Conservation (phyloP, 2,888 invertebrate genomes). For the Eulithis prunata region DNA sequence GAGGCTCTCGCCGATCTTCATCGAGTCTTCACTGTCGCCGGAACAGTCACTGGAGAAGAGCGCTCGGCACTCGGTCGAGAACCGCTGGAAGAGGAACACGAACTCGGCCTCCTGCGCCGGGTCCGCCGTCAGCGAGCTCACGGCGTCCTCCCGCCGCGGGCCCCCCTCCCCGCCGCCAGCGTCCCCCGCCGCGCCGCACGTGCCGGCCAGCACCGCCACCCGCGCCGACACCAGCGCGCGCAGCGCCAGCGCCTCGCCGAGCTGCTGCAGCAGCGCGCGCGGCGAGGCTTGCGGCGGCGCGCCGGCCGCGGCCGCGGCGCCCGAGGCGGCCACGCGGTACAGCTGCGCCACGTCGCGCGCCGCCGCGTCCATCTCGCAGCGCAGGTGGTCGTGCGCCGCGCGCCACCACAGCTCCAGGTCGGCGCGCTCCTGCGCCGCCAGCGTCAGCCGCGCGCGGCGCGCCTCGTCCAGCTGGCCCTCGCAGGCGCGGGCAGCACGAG, state of each 20-base stretch:
- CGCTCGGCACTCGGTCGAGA: conserved; percentile 85
- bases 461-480: conserved; percentile 85
- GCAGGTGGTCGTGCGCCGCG: conserved; percentile 88
- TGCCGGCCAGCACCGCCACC: conserved; percentile 87
- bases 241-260: conserved; percentile 59
- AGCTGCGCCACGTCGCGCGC: conserved; percentile 87
- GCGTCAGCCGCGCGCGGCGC: conserved; percentile 84
- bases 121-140: conserved; percentile 81
- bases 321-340: conserved; percentile 82
- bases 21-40: conserved; percentile 83
- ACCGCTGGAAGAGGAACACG: conserved; percentile 86
- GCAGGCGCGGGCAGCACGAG: conserved; percentile 88
- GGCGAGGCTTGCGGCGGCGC: conserved; percentile 66
- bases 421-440: conserved; percentile 87
- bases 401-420: conserved; percentile 90
- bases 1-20: conserved; percentile 82
- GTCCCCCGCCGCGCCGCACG: conserved; percentile 67
- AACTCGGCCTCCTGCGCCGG: conserved; percentile 87
- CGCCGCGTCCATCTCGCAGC: conserved; percentile 89
- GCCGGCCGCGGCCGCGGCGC: conserved; percentile 67
- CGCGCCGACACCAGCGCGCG: conserved; percentile 88
- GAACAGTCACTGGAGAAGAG: conserved; percentile 84
- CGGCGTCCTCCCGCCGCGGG: conserved; percentile 66
- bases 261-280: conserved; percentile 54
- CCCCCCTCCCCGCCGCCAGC: conserved; percentile 39